Percentiles rank a stretch among this genome's conserved stretches.
Conservation (phyloP, 2,797 vertebrate species). For the Lutjanus campechanus region DNA sequence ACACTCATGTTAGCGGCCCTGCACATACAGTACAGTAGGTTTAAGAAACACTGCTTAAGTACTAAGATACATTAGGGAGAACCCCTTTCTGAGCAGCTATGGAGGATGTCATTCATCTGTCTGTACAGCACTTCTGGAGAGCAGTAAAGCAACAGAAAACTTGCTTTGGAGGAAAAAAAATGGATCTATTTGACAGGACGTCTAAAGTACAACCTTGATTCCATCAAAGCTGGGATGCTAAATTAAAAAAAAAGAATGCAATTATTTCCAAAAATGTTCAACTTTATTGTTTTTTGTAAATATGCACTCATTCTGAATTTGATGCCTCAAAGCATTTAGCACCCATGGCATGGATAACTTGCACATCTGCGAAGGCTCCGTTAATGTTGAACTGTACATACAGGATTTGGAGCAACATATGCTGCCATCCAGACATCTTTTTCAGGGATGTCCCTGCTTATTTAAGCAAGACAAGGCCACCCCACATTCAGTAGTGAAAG, state of each 20-base stretch:
- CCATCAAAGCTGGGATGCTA: too few relatives aligned
- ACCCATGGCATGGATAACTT: too few relatives aligned
- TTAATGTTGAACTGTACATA: too few relatives aligned
- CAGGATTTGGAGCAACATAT: too few relatives aligned
- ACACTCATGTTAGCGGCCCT: conserved; percentile 53
- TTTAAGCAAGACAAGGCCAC: too few relatives aligned
- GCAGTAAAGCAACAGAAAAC: conserved; percentile 57
- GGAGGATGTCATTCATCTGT: conserved; percentile 76
- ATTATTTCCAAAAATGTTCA: too few relatives aligned
- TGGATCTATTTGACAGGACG: conserved; percentile 29
- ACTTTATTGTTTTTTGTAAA: not conserved
- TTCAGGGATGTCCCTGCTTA: too few relatives aligned
- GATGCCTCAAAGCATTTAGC: too few relatives aligned
- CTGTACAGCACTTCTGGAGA: conserved; percentile 79
- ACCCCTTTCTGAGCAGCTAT: conserved; percentile 73
- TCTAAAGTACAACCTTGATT: conserved; percentile 14
- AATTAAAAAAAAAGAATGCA: conserved; percentile 32
- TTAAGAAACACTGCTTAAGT: conserved; percentile 64
- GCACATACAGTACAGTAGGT: conserved; percentile 56
- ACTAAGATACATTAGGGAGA: conserved; percentile 75
- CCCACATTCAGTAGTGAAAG: too few relatives aligned
- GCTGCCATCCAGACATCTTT: too few relatives aligned
- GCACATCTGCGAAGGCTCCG: too few relatives aligned
- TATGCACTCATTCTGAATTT: too few relatives aligned
- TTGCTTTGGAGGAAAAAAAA: conserved; percentile 23